These are phyloP conservation scores for Polypterus senegalus DNA, from an alignment of 2,113 vertebrate genomes.

Conservation along the genomic window DNA sequence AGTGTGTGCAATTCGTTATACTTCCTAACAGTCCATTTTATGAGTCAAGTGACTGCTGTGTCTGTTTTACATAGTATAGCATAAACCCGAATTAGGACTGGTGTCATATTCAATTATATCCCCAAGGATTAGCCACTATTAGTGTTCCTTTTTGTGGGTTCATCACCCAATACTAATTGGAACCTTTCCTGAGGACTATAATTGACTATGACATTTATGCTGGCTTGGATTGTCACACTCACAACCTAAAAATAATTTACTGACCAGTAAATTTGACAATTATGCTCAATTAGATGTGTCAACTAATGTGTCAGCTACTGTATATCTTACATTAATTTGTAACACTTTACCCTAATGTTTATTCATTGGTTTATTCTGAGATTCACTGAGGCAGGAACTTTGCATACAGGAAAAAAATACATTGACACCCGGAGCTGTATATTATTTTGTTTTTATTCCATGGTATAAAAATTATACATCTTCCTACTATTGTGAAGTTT, in stretches of 20 bases:
- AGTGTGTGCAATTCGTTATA: background rate
- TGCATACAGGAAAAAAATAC: background rate
- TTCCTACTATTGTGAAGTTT: too few species aligned
- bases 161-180: conserved; percentile 71
- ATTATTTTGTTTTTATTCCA: too few species aligned
- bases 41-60: conserved; percentile 18
- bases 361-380: background rate
- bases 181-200: conserved; percentile 48
- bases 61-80: conserved; percentile 36
- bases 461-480: too few species aligned
- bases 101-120: conserved; percentile 58
- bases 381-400: too few species aligned
- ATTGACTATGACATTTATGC: conserved; percentile 66
- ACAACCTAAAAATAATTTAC: conserved; percentile 60
- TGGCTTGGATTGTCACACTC: conserved; percentile 53
- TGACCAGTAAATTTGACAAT: conserved; percentile 69
- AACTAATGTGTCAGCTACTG: conserved; percentile 37
- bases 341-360: conserved; percentile 37
- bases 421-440: background rate
- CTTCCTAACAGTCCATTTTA: conserved; percentile 13
- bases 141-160: conserved; percentile 49
- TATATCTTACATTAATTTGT: conserved; percentile 28
- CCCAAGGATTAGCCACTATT: conserved; percentile 42
- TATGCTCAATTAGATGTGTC: conserved; percentile 67
- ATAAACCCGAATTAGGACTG: conserved; percentile 55